A percentile compares a stretch with the other conserved stretches of the same genome.
phyloP scores from a whole-genome alignment of 2,888 invertebrate genomes.

The Mimachlamys varia region DNA sequence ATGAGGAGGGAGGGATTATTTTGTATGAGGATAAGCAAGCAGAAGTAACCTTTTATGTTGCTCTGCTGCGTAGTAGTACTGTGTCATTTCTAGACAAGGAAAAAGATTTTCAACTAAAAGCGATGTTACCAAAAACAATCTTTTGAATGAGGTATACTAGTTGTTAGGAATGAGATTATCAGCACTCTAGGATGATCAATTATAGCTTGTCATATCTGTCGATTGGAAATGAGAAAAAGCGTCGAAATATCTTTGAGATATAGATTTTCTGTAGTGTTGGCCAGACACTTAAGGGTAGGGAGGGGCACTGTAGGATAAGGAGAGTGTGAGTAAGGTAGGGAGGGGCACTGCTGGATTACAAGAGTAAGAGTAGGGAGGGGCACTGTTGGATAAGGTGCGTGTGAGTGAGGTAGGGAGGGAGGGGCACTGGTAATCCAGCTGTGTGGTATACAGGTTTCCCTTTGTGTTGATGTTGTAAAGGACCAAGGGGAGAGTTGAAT shows the following conservation, averaged over 20 bases:
- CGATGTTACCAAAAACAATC: too few species aligned
- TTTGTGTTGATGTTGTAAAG: background rate
- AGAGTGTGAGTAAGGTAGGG: too few species aligned
- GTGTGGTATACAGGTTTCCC: slow-evolving; percentile 9
- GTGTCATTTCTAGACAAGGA: too few species aligned
- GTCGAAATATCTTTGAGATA: background rate
- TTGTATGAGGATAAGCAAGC: too few species aligned
- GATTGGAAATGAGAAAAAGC: background rate
- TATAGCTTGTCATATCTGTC: background rate
- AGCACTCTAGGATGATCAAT: background rate
- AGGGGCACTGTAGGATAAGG: slow-evolving; percentile 23
- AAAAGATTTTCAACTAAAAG: too few species aligned
- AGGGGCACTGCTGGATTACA: slow-evolving; percentile 23
- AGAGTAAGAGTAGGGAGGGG: slow-evolving; percentile 23
- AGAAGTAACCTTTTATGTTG: too few species aligned
- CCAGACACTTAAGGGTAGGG: background rate
- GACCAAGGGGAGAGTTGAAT: too few species aligned
- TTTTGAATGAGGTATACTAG: background rate
- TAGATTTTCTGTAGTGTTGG: slow-evolving; percentile 2
- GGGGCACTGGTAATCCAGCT: slow-evolving; percentile 14
- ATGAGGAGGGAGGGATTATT: too few species aligned
- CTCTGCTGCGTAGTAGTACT: too few species aligned
- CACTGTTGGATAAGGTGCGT: too few species aligned
- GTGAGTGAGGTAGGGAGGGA: background rate
- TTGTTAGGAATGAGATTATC: background rate